Base-by-base conservation (phyloP, 2,888 invertebrate genomes). In the Nineta flava region DNA sequence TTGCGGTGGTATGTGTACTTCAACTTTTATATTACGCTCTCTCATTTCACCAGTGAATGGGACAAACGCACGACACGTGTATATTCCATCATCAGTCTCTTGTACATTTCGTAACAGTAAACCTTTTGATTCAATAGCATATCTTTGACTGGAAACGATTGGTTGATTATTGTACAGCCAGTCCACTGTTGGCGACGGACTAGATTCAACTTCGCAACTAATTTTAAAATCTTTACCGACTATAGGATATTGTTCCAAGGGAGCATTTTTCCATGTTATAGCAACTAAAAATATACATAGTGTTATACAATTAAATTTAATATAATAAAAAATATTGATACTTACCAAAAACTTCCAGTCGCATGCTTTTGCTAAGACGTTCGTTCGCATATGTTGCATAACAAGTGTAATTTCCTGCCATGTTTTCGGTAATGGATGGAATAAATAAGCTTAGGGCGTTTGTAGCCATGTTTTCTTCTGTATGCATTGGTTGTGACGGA, bases 21-120 rank as follows among this genome's bases (percentile, higher is more conserved):
- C 66, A 19, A 92, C 81, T 63, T 81, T 82, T 55, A 92, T 92
- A 58, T 78, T 76, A 52, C 83, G 76, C 57, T 83, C 82, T 48
- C 79, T 74, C 5, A 87, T 72, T 62, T 87, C 83, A 40, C 91
- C 92, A 38, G 88, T 87, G 54, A 77, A 75, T 15, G 81, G 75
- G 0, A 91, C 91, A 40, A 85, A 80, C n/a, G 91, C 92, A 44
- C 87, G 77, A 61, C 92, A 92, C 4, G 81, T 85, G 63, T 92
- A 92, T 9, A 81, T 74, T 1, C 91, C 92, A 61, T 91, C 91
- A 59, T 93, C 91, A 13, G 81, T 76, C 63, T 86, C 85, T 56
- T 78, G 74, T 1, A 90, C 83, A 57, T 81, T 79, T 57, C 79
- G 81, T 52, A 92, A 87, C 51, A 81, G 66, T 10, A 92, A 67